Conservation (phyloP, 1,140 invertebrate genomes). For the Caerostris extrusa region DNA sequence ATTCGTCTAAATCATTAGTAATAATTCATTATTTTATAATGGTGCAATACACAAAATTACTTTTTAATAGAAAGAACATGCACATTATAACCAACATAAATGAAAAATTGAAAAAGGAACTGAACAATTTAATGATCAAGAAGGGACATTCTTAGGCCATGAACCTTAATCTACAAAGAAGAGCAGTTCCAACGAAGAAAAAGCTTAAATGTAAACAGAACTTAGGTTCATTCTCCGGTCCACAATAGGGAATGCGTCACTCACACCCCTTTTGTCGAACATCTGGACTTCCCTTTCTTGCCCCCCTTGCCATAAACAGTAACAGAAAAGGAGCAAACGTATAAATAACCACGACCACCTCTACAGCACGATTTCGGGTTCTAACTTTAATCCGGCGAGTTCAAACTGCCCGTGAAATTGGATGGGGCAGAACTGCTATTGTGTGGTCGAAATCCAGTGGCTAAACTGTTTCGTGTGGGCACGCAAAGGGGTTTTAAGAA, state of each 20-base stretch:
- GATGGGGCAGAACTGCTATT: not conserved
- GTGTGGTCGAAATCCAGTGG: not conserved
- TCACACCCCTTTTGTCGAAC: conserved; percentile 51
- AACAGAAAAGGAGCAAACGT: conserved; percentile 64
- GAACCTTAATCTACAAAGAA: conserved; percentile 2
- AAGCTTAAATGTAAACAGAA: conserved; percentile 60
- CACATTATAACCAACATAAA: too few relatives aligned
- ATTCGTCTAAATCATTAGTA: too few relatives aligned
- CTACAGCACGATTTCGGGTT: conserved; percentile 32
- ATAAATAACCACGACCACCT: conserved; percentile 62
- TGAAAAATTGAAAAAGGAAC: too few relatives aligned
- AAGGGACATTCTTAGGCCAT: not conserved
- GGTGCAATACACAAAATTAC: too few relatives aligned
- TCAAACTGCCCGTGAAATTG: conserved; percentile 63
- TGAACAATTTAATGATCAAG: not conserved
- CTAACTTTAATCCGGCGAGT: conserved; percentile 14
- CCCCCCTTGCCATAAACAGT: not conserved
- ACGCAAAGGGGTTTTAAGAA: not conserved
- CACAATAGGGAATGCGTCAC: conserved; percentile 60
- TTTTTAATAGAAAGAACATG: too few relatives aligned
- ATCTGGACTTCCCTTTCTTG: conserved; percentile 7
- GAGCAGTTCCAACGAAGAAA: not conserved
- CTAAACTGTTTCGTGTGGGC: not conserved
- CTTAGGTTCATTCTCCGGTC: not conserved
- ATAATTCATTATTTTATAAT: too few relatives aligned